A percentile compares a stretch with the other conserved stretches of the same genome.
Evolutionary conservation across 2,888 invertebrate species (phyloP).

Genomic region (Rotaria magnacalcarata): DNA sequence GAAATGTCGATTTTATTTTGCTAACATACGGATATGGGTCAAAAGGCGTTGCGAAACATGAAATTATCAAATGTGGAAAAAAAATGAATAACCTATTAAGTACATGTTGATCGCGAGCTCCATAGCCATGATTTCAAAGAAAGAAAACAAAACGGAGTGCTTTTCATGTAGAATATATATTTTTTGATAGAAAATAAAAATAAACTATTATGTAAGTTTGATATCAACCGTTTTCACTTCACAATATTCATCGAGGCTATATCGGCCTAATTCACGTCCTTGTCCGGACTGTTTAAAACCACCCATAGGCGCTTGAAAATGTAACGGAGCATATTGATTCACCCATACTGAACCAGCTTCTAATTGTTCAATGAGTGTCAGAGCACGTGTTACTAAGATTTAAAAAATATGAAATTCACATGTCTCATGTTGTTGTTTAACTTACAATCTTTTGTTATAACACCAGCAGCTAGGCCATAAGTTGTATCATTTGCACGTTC

Average conservation of each 20-base stretch:
- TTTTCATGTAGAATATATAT: too few species aligned
- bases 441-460: constrained; percentile 48
- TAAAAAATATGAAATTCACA: too few species aligned
- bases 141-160: too few species aligned
- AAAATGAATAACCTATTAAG: too few species aligned
- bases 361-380: constrained; percentile 47
- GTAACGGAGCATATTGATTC: constrained; percentile 53
- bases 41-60: too few species aligned
- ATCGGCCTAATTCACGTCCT: constrained; percentile 49
- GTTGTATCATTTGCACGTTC: constrained; percentile 45
- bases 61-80: too few species aligned
- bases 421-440: background rate
- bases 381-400: constrained; percentile 24
- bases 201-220: background rate
- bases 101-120: too few species aligned
- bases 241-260: constrained; percentile 54
- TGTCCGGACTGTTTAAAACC: constrained; percentile 66
- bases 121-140: too few species aligned
- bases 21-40: too few species aligned
- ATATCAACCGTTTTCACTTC: constrained; percentile 53
- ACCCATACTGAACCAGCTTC: constrained; percentile 49
- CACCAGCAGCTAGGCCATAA: constrained; percentile 49
- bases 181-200: too few species aligned
- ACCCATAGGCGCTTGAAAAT: constrained; percentile 69
- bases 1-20: too few species aligned